Percentiles rank a stretch among this genome's conserved stretches.
Evolutionary conservation across 2,888 invertebrate genomes (phyloP).

Genomic region (Cynaeus angustus): DNA sequence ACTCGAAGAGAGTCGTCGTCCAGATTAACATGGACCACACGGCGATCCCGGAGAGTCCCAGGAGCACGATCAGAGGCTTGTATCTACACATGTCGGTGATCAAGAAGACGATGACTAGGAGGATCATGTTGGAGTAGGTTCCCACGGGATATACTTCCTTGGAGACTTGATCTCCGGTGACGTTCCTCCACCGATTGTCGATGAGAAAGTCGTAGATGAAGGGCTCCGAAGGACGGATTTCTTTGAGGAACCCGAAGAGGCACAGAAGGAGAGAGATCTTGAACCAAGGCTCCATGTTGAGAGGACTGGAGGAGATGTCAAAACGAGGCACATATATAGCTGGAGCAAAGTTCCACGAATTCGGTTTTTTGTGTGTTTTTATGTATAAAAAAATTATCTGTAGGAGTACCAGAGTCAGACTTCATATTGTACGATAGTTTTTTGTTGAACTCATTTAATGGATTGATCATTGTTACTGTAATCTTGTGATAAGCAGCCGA

Average conservation of each 20-base stretch:
- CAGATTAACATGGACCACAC: conserved; percentile 84
- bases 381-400: neutral
- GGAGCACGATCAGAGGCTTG: conserved; percentile 89
- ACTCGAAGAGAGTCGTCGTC: conserved; percentile 79
- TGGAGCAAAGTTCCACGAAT: neutral
- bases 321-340: no score
- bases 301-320: no score
- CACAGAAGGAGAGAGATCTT: conserved; percentile 81
- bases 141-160: conserved; percentile 87
- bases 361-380: neutral
- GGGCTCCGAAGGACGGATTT: conserved; percentile 86
- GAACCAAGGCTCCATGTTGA: conserved; percentile 73
- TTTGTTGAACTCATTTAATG: no score
- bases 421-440: no score
- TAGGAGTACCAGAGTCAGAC: neutral
- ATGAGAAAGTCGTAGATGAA: conserved; percentile 83
- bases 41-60: conserved; percentile 80
- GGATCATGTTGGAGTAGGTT: conserved; percentile 86
- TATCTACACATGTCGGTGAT: conserved; percentile 88
- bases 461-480: no score
- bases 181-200: conserved; percentile 69
- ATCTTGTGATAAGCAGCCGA: no score
- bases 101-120: conserved; percentile 83
- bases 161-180: conserved; percentile 76
- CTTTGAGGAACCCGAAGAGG: conserved; percentile 83